Evolutionary conservation across 2,797 vertebrate genomes (phyloP), one percentile per base, ranked within the genome.

Genomic region (Threskiornis aethiopicus): DNA sequence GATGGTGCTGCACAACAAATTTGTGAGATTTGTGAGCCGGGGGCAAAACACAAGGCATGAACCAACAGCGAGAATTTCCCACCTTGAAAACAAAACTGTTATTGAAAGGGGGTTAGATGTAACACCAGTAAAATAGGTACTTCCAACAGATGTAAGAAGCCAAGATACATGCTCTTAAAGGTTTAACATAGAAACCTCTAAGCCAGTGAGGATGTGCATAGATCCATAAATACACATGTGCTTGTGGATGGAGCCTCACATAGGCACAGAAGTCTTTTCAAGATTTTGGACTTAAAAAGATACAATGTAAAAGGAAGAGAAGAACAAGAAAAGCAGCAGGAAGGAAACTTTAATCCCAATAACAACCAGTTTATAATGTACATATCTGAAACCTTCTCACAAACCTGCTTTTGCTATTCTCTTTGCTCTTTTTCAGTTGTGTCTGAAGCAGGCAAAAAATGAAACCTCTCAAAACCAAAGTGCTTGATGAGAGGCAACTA

Each of bases 351-450:
- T n/a, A 49, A 81, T 31, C 25, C 21, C 1, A 72, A 0, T 29
- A 84, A 72, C 41, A 55, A 66, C 9, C 15, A 73, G 6, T 24
- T 73, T 26, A 65, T 25, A 69, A 49, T 8, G 26, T 33, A 52
- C 9, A 4, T 46, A 70, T 18, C 54, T 41, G 69, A 89, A 81
- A 90, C 11, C 39, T 69, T 57, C 44, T 90, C 54, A 66, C 17
- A 86, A 89, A 75, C n/a, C 37, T 57, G 22, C 13, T 52, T 83
- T 83, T 84, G 42, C 79, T 79, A 73, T 44, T 78, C 54, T 84
- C 54, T 89, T 71, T 95, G 85, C 84, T 96, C 91, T 77, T 94
- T 95, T 90, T 84, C 89, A 73, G 89, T 44, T n/a, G 24, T 41
- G 47, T 57, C 42, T 86, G 49, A 91, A 88, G 65, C 8, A 65